Evolutionary conservation across 2,888 invertebrate genomes (phyloP), one percentile per base, ranked within the genome.

Genomic region (Netelia inedita): DNA sequence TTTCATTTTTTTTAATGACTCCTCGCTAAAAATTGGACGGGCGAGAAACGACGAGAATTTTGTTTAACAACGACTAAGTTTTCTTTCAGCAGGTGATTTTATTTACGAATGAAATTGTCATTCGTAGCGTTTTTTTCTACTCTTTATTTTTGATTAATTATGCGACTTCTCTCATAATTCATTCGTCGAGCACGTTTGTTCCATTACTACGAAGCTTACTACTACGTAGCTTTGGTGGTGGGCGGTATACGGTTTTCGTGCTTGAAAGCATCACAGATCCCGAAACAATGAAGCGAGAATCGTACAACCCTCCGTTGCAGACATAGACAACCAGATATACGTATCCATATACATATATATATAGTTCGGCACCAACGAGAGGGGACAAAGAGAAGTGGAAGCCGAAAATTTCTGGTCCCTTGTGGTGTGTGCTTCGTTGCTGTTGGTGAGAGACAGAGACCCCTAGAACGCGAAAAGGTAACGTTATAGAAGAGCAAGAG

Each of bases 201-300:
- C 65, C 46, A 41, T 66, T 55, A 46, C 53, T 35, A 21, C 10
- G 35, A 66, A 66, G 55, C 66, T 23, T 53, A 11, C 5, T 53
- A 5, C 8, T 19, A 3, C 23, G 10, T 14, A 46, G 2, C 8
- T 35, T 9, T 50, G 6, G 21, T 53, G 23, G 61, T 28, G 59
- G 21, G 16, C 2, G 46, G 46, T 14, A 23, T 73, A 61, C 61
- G 78, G 74, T 85, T 85, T 72, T 71, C 28, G 35, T n/a, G 53
- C 53, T 46, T 55, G 50, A 74, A 72, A 55, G 84, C 57, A 59
- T 61, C 21, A 35, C 74, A 28, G 23, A 72, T 65, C 57, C 50
- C n/a, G 80, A 79, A 82, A 85, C 85, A 85, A 85, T 82, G 79
- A 82, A 75, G 71, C 81, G 73, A 72, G 63, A 78, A 69, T 78